phyloP scores from a whole-genome alignment of 2,888 invertebrate species.

The Cheilosia variabilis region DNA sequence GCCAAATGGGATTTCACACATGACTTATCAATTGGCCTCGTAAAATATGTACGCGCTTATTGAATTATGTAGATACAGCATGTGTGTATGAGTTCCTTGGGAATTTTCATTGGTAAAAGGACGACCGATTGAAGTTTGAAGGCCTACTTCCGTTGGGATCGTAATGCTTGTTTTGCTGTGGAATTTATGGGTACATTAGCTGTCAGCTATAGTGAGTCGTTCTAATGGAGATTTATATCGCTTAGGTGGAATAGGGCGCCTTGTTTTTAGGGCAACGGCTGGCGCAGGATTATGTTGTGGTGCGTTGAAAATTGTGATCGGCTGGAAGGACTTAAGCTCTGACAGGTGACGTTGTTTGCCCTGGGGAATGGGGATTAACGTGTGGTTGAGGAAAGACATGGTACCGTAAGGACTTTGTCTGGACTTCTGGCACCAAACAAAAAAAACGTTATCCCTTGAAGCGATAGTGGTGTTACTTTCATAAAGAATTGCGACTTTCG shows the following conservation, averaged over 20 bases:
- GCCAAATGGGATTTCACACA: conserved; percentile 47
- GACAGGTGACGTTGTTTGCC: too few relatives aligned
- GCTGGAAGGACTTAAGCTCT: background rate
- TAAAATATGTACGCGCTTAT: conserved; percentile 16
- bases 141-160: background rate
- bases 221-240: background rate
- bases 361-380: too few relatives aligned
- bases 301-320: background rate
- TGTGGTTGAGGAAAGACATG: too few relatives aligned
- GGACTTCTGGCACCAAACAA: too few relatives aligned
- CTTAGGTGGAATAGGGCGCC: background rate
- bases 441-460: too few relatives aligned
- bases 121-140: background rate
- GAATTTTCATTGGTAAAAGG: background rate
- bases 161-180: background rate
- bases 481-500: too few relatives aligned
- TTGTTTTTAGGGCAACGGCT: background rate
- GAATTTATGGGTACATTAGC: background rate
- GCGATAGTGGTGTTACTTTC: too few relatives aligned
- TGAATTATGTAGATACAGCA: conserved; percentile 1
- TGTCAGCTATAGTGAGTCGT: background rate
- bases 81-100: background rate
- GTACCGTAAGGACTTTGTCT: too few relatives aligned
- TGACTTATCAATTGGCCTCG: conserved; percentile 31
- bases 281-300: background rate